phyloP scores from a whole-genome alignment of 2,113 vertebrate genomes.

The Heptranchias perlo region DNA sequence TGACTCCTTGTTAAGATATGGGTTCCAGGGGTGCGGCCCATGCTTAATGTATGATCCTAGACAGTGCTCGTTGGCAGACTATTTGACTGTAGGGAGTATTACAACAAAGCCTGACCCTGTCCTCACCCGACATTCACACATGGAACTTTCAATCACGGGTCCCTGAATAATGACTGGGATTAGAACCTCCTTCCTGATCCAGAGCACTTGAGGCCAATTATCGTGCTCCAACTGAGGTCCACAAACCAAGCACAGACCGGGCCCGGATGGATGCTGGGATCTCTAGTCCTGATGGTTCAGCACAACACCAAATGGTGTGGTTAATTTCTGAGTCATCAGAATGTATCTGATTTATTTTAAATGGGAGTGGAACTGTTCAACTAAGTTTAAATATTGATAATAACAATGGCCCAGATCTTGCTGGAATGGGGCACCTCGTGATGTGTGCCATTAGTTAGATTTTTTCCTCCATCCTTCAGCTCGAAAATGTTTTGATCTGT shows the following conservation, averaged over 20 bases:
- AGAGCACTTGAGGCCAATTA: neutral
- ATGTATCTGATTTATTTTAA: too few relatives aligned
- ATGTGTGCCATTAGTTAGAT: too few relatives aligned
- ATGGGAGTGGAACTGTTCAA: too few relatives aligned
- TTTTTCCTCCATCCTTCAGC: too few relatives aligned
- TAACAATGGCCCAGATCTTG: too few relatives aligned
- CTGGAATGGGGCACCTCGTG: too few relatives aligned
- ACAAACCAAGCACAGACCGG: neutral
- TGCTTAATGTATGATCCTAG: neutral
- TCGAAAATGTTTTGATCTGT: too few relatives aligned
- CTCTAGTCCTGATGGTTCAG: too few relatives aligned
- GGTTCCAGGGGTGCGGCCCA: neutral
- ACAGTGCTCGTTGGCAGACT: neutral
- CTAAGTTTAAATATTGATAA: too few relatives aligned
- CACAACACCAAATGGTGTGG: too few relatives aligned
- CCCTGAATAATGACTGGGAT: neutral
- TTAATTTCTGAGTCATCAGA: too few relatives aligned
- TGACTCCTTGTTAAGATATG: neutral
- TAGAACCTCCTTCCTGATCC: neutral
- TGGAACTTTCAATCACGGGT: neutral
- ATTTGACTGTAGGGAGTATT: neutral
- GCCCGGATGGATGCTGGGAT: too few relatives aligned
- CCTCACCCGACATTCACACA: neutral
- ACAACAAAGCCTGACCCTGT: neutral
- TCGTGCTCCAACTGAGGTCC: neutral